Percentiles rank a stretch among this genome's conserved stretches.
Conservation (phyloP, 2,888 invertebrate species). For the Rhingia rostrata region DNA sequence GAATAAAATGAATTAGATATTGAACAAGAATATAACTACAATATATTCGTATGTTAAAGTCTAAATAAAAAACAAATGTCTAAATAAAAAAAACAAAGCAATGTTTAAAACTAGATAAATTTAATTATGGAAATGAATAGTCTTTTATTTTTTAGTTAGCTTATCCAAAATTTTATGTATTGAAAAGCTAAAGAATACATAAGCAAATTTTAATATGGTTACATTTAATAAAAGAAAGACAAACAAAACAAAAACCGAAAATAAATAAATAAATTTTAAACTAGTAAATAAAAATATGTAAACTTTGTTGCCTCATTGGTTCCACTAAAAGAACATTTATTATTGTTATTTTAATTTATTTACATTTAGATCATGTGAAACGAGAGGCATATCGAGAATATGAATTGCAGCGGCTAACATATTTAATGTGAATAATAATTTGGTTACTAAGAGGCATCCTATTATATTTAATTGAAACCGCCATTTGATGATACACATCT, state of each 20-base stretch:
- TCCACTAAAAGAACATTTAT: slow-evolving; percentile 13
- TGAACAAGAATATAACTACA: slow-evolving; percentile 31
- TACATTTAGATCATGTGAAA: background rate
- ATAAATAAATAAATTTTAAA: slow-evolving; percentile 47
- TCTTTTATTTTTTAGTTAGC: slow-evolving; percentile 61
- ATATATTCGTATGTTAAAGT: slow-evolving; percentile 39
- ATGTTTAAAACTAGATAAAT: slow-evolving; percentile 44
- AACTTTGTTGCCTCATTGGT: slow-evolving; percentile 20
- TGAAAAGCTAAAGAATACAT: slow-evolving; percentile 34
- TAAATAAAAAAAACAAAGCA: background rate
- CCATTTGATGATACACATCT: too few relatives aligned
- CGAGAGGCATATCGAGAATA: too few relatives aligned
- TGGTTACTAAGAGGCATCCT: too few relatives aligned
- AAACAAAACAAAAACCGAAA: slow-evolving; percentile 39
- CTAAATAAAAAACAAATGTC: slow-evolving; percentile 24
- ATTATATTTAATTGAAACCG: too few relatives aligned
- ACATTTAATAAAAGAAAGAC: slow-evolving; percentile 59
- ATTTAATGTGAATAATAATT: too few relatives aligned
- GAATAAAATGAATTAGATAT: slow-evolving; percentile 31
- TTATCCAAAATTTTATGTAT: slow-evolving; percentile 58
- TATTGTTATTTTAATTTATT: background rate
- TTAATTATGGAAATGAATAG: slow-evolving; percentile 38
- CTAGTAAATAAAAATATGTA: slow-evolving; percentile 36
- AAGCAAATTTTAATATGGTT: slow-evolving; percentile 53
- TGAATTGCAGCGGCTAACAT: too few relatives aligned